Evolutionary conservation across 2,888 invertebrate species (phyloP).

Genomic region (Catocala sponsa): DNA sequence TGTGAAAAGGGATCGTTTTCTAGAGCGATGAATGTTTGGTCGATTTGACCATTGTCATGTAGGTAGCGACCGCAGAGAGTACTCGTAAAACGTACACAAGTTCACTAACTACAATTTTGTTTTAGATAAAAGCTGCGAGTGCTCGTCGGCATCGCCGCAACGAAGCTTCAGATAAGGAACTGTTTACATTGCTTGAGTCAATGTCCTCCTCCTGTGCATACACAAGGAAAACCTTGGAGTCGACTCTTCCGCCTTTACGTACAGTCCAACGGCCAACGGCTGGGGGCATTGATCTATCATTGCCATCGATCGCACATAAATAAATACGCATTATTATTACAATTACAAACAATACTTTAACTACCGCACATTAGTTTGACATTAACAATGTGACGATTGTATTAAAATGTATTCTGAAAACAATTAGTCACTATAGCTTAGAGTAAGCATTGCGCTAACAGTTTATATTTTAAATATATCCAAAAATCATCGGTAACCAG

Average conservation of each 20-base stretch:
- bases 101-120: constrained; percentile 67
- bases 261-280: constrained; percentile 50
- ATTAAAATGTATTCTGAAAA: constrained; percentile 20
- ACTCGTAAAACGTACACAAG: constrained; percentile 40
- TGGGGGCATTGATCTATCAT: constrained; percentile 74
- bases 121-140: constrained; percentile 84
- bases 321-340: constrained; percentile 54
- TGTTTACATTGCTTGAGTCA: constrained; percentile 88
- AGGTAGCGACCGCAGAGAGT: constrained; percentile 14
- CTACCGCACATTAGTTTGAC: constrained; percentile 39
- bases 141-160: constrained; percentile 64
- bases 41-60: too few species aligned
- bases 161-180: constrained; percentile 85
- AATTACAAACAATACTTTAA: constrained; percentile 40
- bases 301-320: constrained; percentile 57
- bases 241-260: constrained; percentile 70
- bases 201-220: constrained; percentile 82
- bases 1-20: too few species aligned
- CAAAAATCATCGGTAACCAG: not conserved
- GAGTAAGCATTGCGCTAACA: not conserved
- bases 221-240: constrained; percentile 86
- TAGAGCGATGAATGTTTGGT: too few species aligned
- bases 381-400: constrained; percentile 38
- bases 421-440: not conserved
- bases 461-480: not conserved